Base-by-base conservation (phyloP, 2,888 invertebrate species). In the Criorhina ranunculi region DNA sequence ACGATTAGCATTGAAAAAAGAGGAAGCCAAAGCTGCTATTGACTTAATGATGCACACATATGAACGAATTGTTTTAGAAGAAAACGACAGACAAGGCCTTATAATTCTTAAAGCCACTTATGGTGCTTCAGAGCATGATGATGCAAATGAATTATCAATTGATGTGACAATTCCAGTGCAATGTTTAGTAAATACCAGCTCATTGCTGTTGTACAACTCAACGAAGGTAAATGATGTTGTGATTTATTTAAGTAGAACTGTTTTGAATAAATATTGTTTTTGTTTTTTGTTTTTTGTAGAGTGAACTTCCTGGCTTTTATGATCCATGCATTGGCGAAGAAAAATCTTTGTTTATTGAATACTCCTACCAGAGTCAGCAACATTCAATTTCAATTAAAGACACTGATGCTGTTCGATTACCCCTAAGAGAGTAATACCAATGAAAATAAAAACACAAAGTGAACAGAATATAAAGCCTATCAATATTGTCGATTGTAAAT, bases 161-260 rank as follows among this genome's bases (percentile, higher is more conserved):
- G 98, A 99, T 91, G 99, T 99, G 12, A 98, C 97, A n/a, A 94
- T 98, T 88, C 98, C 98, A 0, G 90, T 99, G 29, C 99, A 99
- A 92, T 98, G 98, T 90, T 94, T 98, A 88, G 96, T 98, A 67
- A 97, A 96, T 90, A 96, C 98, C 90, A 96, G 98, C n/a, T 95
- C 95, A 90, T 93, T 99, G 66, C 94, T 96, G 83, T 93, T 99
- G 55, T 95, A 97, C 85, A 96, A 96, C 87, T 94, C 96, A 66
- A 95, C 96, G 69, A 98, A 98, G 95, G 98, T 98, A 92, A 88
- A 35, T 73, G 11, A 8, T 44, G 0, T 4, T 29, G 7, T 19
- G 12, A 4, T 1, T 40, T 31, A 31, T 35, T 0, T 31, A 2
- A 5, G 46, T 51, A 24, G 46, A 15, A 46, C 0, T 8, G 8